Conservation (phyloP, 2,888 invertebrate species). For the Pammene aurita region DNA sequence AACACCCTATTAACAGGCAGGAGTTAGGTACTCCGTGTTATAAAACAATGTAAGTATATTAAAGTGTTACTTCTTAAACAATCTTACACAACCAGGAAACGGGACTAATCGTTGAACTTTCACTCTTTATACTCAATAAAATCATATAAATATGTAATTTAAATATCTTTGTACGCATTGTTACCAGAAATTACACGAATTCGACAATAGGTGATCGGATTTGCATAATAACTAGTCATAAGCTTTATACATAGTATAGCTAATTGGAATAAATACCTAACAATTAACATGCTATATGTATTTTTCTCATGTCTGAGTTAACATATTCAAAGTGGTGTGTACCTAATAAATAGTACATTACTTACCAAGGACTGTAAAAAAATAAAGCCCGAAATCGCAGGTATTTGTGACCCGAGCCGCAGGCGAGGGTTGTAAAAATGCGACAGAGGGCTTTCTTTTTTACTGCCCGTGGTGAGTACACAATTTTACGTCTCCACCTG, state of each 20-base stretch:
- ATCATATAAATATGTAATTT: slow-evolving; percentile 25
- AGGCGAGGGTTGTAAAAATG: too few species aligned
- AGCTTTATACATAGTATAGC: neutral
- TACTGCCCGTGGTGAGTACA: too few species aligned
- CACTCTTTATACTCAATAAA: slow-evolving; percentile 28
- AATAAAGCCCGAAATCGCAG: too few species aligned
- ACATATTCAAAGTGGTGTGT: too few species aligned
- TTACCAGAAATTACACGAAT: slow-evolving; percentile 18
- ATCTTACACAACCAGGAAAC: slow-evolving; percentile 30
- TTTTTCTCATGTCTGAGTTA: too few species aligned
- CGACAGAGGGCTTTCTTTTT: too few species aligned
- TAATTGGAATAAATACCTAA: slow-evolving; percentile 13
- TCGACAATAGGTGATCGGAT: slow-evolving; percentile 2
- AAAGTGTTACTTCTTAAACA: neutral
- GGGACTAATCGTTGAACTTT: slow-evolving; percentile 32
- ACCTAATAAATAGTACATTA: too few species aligned
- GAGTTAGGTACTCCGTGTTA: neutral
- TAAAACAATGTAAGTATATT: neutral
- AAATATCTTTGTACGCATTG: slow-evolving; percentile 16
- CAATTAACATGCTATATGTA: neutral
- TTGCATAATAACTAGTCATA: slow-evolving; percentile 18
- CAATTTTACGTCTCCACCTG: too few species aligned
- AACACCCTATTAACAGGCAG: too few species aligned
- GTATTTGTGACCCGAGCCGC: too few species aligned
- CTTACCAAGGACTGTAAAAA: too few species aligned